These are phyloP conservation scores for Netelia virgata DNA, from an alignment of 2,888 invertebrate species.

Conservation along the genomic window DNA sequence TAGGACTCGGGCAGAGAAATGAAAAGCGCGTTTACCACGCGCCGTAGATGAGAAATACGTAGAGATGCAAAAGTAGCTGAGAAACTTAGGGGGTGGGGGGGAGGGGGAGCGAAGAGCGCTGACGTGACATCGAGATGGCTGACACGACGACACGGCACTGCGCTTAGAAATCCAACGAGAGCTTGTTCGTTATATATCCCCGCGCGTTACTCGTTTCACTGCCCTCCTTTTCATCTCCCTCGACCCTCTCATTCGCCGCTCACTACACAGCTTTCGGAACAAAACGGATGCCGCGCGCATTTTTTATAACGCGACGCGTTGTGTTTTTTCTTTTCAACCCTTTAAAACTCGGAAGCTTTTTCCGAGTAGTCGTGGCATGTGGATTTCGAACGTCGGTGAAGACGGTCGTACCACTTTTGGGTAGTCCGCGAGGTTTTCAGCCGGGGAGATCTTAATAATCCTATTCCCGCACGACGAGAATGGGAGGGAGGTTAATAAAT, in stretches of 20 bases:
- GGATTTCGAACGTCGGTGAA: too few relatives aligned
- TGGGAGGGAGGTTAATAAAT: slow-evolving; percentile 55
- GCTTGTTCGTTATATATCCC: slow-evolving; percentile 60
- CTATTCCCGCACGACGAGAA: slow-evolving; percentile 26
- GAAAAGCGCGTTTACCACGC: slow-evolving; percentile 69
- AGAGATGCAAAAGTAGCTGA: slow-evolving; percentile 75
- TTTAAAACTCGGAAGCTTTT: slow-evolving; percentile 16
- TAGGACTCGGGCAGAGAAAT: slow-evolving; percentile 48
- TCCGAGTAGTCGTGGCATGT: slow-evolving; percentile 16
- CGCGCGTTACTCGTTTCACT: slow-evolving; percentile 65
- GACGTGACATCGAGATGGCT: slow-evolving; percentile 79
- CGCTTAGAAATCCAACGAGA: slow-evolving; percentile 76
- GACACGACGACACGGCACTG: slow-evolving; percentile 82
- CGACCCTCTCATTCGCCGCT: slow-evolving; percentile 11
- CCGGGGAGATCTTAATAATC: slow-evolving; percentile 61
- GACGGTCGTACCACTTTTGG: too few relatives aligned
- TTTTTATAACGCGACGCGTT: slow-evolving; percentile 31
- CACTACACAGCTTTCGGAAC: slow-evolving; percentile 31
- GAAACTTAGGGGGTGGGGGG: slow-evolving; percentile 81
- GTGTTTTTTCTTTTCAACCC: slow-evolving; percentile 1
- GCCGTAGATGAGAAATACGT: slow-evolving; percentile 82
- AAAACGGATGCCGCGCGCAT: slow-evolving; percentile 47
- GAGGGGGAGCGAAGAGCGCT: slow-evolving; percentile 83
- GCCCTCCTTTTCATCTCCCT: slow-evolving; percentile 55
- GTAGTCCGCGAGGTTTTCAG: slow-evolving; percentile 7